A percentile compares a stretch with the other conserved stretches of the same genome.
Conservation (phyloP, 2,888 invertebrate genomes). For the Pristionchus exspectatus region DNA sequence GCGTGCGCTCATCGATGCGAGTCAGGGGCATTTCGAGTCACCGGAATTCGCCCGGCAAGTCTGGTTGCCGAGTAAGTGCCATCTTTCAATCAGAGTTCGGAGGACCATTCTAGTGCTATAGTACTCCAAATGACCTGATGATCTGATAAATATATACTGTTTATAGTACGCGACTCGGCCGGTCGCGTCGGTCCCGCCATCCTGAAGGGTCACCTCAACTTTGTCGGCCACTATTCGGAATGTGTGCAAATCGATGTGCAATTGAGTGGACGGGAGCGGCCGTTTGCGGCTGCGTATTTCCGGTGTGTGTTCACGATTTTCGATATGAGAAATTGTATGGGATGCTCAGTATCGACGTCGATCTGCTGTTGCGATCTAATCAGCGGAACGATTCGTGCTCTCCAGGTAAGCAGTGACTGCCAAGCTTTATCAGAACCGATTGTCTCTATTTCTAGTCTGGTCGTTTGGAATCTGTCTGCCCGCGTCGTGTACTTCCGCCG, state of each 20-base stretch:
- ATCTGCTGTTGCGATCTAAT: not conserved
- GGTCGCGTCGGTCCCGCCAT: not conserved
- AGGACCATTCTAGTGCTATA: too few species aligned
- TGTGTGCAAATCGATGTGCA: constrained; percentile 5
- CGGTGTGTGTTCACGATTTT: not conserved
- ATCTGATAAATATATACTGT: too few species aligned
- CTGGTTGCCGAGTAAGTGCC: not conserved
- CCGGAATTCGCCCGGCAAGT: not conserved
- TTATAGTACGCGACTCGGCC: not conserved
- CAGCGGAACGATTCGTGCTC: too few species aligned
- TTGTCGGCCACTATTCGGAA: constrained; percentile 36
- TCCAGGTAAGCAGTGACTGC: too few species aligned
- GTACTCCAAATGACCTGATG: too few species aligned
- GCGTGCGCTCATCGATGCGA: not conserved
- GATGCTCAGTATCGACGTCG: not conserved
- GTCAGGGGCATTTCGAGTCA: not conserved
- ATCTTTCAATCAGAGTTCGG: too few species aligned
- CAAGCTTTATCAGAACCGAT: too few species aligned
- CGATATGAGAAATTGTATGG: not conserved
- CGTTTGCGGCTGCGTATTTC: constrained; percentile 4
- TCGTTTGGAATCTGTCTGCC: constrained; percentile 34
- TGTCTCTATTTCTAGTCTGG: not conserved
- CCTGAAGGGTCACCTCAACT: constrained; percentile 15
- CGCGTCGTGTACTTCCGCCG: not conserved
- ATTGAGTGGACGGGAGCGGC: not conserved